Evolutionary conservation across 2,113 vertebrate genomes (phyloP).

Genomic region (Oncorhynchus nerka): DNA sequence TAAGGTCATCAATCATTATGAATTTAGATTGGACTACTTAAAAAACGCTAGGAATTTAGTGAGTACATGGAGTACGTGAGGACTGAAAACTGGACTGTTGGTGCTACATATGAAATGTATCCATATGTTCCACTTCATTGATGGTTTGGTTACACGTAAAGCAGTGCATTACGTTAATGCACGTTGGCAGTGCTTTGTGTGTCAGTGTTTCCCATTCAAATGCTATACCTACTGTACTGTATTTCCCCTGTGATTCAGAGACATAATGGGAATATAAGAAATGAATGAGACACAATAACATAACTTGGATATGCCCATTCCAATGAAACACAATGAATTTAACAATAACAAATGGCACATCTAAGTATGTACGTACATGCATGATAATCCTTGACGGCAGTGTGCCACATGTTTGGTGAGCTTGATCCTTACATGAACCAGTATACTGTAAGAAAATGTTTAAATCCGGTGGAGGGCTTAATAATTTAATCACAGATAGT

Average conservation of each 20-base stretch:
- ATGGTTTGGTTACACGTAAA: neutral
- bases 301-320: neutral
- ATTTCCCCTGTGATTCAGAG: neutral
- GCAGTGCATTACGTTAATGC: neutral
- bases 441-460: neutral
- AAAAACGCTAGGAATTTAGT: conserved; percentile 49
- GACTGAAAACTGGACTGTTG: too few species aligned
- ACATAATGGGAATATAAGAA: neutral
- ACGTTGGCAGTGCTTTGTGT: neutral
- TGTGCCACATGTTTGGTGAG: too few species aligned
- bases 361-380: neutral
- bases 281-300: neutral
- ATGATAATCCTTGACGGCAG: neutral
- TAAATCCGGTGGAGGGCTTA: neutral
- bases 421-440: neutral
- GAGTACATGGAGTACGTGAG: too few species aligned
- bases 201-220: neutral
- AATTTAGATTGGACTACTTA: conserved; percentile 44
- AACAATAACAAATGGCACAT: neutral
- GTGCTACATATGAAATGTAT: too few species aligned
- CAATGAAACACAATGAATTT: too few species aligned
- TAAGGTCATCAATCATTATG: conserved; percentile 55
- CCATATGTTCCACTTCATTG: too few species aligned
- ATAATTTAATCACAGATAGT: neutral
- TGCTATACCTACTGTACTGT: neutral